phyloP scores from a whole-genome alignment of 1,140 invertebrate species.

The Drosophila malerkotliana region DNA sequence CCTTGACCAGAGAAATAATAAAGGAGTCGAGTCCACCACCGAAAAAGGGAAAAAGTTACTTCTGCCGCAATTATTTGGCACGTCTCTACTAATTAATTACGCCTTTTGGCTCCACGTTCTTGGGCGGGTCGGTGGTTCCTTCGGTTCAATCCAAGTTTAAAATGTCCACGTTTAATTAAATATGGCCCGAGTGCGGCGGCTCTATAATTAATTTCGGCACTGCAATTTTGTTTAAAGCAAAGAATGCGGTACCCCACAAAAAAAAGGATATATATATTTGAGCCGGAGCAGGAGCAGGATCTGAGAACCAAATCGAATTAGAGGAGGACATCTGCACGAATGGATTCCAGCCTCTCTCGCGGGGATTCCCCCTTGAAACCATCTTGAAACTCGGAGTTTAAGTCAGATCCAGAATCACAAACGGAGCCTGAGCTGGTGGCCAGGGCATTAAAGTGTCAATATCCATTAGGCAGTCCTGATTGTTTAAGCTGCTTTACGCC shows the following conservation, averaged over 20 bases:
- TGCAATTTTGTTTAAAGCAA: conserved; percentile 79
- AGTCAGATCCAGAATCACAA: conserved; percentile 25
- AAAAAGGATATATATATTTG: conserved; percentile 10
- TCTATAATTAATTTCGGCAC: conserved; percentile 80
- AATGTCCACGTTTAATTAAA: conserved; percentile 81
- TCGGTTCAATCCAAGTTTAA: conserved; percentile 52
- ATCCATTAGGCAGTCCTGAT: conserved; percentile 81
- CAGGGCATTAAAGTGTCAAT: conserved; percentile 79
- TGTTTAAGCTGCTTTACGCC: conserved; percentile 81
- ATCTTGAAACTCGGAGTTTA: conserved; percentile 14
- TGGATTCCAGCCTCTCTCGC: conserved; percentile 14
- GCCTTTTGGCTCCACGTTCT: conserved; percentile 68
- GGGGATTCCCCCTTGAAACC: conserved; percentile 6
- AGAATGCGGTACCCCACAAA: conserved; percentile 59
- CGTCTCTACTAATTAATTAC: conserved; percentile 80
- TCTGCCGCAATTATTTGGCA: conserved; percentile 78
- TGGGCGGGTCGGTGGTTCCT: conserved; percentile 13
- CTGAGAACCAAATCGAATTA: conserved; percentile 57
- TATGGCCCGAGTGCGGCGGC: conserved; percentile 61
- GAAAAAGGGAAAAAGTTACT: conserved; percentile 69
- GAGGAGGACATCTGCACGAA: conserved; percentile 62
- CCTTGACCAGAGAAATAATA: conserved; percentile 71
- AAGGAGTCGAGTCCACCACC: conserved; percentile 54
- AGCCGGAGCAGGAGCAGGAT: conserved; percentile 1
- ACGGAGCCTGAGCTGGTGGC: conserved; percentile 38